Evolutionary conservation across 2,797 vertebrate species (phyloP).

Genomic region (Pseudocheirus occidentalis): DNA sequence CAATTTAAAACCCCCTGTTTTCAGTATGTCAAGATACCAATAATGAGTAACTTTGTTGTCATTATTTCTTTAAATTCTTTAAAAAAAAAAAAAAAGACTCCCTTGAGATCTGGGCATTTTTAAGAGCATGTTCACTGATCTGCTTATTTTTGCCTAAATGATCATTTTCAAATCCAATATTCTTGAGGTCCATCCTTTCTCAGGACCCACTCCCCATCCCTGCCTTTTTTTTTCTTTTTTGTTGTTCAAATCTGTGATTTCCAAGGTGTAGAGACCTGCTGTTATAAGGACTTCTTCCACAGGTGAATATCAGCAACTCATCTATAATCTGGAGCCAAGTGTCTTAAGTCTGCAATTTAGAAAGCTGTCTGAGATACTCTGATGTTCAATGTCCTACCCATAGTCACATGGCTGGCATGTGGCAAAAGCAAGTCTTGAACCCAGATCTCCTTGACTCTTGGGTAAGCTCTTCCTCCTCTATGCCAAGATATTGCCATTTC

Average conservation of each 20-base stretch:
- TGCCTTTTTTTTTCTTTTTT: background rate
- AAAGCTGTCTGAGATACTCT: background rate
- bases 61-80: conserved; percentile 27
- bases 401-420: background rate
- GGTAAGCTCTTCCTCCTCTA: background rate
- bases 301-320: background rate
- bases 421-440: background rate
- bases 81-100: background rate
- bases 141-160: conserved; percentile 31
- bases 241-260: background rate
- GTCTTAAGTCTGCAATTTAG: background rate
- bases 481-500: background rate
- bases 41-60: background rate
- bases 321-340: background rate
- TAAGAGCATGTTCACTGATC: background rate
- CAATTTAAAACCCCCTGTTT: background rate
- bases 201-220: background rate
- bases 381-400: background rate
- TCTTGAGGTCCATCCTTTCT: conserved; percentile 15
- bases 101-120: conserved; percentile 16
- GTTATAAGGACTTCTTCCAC: background rate
- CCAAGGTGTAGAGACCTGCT: background rate
- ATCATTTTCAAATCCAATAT: conserved; percentile 2
- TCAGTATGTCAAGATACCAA: background rate
- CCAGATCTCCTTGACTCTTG: background rate